Conservation (phyloP, 2,113 vertebrate species). For the Calonectris borealis region DNA sequence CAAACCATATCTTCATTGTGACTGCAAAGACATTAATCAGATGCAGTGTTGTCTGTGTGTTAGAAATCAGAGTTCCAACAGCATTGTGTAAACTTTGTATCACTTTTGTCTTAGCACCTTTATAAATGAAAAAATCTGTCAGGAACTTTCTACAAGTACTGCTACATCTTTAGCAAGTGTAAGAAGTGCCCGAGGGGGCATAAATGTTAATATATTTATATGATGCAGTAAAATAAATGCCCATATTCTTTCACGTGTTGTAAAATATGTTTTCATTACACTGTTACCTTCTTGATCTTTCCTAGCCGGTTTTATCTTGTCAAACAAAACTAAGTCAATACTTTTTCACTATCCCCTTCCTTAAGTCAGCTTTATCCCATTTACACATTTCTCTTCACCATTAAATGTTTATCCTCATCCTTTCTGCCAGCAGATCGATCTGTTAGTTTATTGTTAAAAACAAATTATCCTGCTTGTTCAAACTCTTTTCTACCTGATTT, state of each 20-base stretch:
- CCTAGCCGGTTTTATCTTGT: not conserved
- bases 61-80: not conserved
- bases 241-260: not conserved
- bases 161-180: not conserved
- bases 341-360: not conserved
- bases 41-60: not conserved
- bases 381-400: not conserved
- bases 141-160: not conserved
- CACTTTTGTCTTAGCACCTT: not conserved
- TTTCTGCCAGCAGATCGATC: not conserved
- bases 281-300: not conserved
- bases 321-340: constrained; percentile 23
- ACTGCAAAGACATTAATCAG: not conserved
- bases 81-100: not conserved
- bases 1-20: not conserved
- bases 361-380: not conserved
- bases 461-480: constrained; percentile 15
- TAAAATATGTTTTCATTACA: not conserved
- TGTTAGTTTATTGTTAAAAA: constrained; percentile 25
- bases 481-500: not conserved
- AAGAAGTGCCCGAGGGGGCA: not conserved
- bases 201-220: not conserved
- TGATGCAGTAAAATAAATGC: not conserved
- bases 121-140: not conserved
- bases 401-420: constrained; percentile 5